A percentile compares a stretch with the other conserved stretches of the same genome.
Evolutionary conservation across 2,113 vertebrate species (phyloP).

Genomic region (Lagopus muta): DNA sequence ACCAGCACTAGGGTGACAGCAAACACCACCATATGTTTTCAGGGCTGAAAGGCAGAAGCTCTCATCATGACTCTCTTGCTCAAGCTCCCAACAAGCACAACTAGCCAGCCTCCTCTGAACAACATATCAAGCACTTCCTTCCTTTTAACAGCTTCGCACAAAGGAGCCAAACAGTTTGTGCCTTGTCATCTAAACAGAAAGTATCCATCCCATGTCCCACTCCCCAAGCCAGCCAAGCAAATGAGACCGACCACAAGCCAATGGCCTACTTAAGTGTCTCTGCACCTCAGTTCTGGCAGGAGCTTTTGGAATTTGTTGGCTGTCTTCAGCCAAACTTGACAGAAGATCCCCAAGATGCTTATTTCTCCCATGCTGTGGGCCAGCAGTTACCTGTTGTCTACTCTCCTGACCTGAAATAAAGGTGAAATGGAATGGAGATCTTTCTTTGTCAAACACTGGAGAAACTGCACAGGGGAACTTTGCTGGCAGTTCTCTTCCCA

Average conservation of each 20-base stretch:
- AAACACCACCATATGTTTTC: not conserved
- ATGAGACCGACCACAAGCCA: not conserved
- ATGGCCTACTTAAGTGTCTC: not conserved
- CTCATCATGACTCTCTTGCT: not conserved
- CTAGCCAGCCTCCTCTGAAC: not conserved
- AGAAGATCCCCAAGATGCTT: not conserved
- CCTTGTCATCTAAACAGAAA: not conserved
- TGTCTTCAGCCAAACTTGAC: not conserved
- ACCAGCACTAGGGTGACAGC: not conserved
- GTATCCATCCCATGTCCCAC: not conserved
- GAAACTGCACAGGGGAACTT: not conserved
- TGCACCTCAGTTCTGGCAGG: not conserved
- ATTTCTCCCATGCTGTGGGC: rapidly evolving
- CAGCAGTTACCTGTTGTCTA: not conserved
- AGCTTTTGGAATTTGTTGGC: not conserved
- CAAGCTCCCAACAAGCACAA: not conserved
- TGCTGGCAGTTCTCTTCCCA: not conserved
- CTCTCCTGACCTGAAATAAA: not conserved
- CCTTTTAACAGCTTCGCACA: not conserved
- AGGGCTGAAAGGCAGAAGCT: not conserved
- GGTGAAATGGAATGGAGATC: not conserved
- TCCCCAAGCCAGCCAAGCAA: not conserved
- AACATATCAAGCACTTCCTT: not conserved
- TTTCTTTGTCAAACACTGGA: not conserved
- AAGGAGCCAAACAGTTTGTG: not conserved